These are phyloP conservation scores for Nixonia krombeini DNA, from an alignment of 1,140 invertebrate genomes.

Conservation along the genomic window DNA sequence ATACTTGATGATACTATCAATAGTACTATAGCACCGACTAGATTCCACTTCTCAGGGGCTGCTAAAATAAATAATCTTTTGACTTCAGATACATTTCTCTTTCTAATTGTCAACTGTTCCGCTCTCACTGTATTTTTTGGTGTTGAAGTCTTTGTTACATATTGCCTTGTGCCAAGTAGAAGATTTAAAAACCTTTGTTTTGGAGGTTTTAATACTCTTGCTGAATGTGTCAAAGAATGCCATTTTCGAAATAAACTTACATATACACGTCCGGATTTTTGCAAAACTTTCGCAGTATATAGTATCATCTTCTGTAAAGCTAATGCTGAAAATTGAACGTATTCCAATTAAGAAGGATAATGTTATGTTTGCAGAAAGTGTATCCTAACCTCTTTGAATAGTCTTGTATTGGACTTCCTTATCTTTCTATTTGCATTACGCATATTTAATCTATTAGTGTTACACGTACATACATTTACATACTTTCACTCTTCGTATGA, in stretches of 20 bases:
- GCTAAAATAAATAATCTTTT: constrained; percentile 77
- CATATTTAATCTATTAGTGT: too few species aligned
- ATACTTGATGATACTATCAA: constrained; percentile 89
- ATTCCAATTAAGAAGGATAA: not conserved
- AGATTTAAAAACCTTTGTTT: constrained; percentile 4
- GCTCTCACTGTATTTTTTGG: constrained; percentile 1
- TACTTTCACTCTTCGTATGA: too few species aligned
- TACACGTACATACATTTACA: too few species aligned
- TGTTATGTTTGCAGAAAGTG: too few species aligned
- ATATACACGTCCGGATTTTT: constrained; percentile 19
- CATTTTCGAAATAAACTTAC: constrained; percentile 27
- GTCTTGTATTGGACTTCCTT: too few species aligned
- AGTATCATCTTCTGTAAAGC: constrained; percentile 15
- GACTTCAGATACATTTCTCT: constrained; percentile 74
- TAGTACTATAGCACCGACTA: constrained; percentile 83
- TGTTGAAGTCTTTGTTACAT: constrained; percentile 6
- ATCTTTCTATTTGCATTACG: too few species aligned
- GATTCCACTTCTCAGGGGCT: constrained; percentile 81
- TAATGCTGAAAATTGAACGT: not conserved
- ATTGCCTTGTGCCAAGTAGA: not conserved
- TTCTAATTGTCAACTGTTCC: constrained; percentile 58
- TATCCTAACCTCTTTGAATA: too few species aligned
- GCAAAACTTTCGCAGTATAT: constrained; percentile 17
- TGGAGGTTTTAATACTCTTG: not conserved
- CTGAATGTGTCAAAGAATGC: constrained; percentile 22